Conservation (phyloP, 23 tunicate genomes). For the Clavelina lepadiformis region DNA sequence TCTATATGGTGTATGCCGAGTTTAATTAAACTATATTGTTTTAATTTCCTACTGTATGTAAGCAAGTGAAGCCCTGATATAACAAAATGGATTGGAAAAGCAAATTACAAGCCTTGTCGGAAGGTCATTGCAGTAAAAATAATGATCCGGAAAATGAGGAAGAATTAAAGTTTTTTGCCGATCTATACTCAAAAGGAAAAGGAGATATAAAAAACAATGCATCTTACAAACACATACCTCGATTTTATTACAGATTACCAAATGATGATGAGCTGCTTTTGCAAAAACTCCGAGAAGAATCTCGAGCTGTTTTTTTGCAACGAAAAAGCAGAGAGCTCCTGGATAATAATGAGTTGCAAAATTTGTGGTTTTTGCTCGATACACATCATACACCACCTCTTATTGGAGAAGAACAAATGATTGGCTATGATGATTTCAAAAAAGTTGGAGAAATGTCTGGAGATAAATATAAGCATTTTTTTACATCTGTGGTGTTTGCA, state of each 20-base stretch:
- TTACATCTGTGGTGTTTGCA: conserved; percentile 64
- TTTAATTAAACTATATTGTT: too few relatives aligned
- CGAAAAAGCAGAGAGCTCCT: conserved; percentile 89
- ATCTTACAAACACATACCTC: conserved; percentile 68
- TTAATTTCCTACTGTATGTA: too few relatives aligned
- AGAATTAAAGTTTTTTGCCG: conserved; percentile 45
- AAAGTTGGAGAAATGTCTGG: conserved; percentile 65
- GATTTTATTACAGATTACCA: conserved; percentile 66
- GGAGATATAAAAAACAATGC: conserved; percentile 19
- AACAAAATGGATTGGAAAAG: conserved; percentile 81
- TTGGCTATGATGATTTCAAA: conserved; percentile 64
- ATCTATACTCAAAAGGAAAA: conserved; percentile 59
- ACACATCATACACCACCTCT: conserved; percentile 74
- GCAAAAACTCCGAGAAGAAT: conserved; percentile 92
- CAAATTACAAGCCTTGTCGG: conserved; percentile 32
- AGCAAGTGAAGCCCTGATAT: too few relatives aligned
- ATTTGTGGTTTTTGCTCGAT: conserved; percentile 93
- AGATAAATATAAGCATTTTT: conserved; percentile 81
- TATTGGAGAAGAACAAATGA: conserved; percentile 92
- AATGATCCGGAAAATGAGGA: conserved; percentile 15
- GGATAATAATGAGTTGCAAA: conserved; percentile 96
- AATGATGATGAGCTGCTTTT: conserved; percentile 83
- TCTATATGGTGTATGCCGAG: too few relatives aligned
- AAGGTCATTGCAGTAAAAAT: background rate
- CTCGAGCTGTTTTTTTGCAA: conserved; percentile 96